Evolutionary conservation across 2,113 vertebrate species (phyloP).

Genomic region (Ceyx margarethae): DNA sequence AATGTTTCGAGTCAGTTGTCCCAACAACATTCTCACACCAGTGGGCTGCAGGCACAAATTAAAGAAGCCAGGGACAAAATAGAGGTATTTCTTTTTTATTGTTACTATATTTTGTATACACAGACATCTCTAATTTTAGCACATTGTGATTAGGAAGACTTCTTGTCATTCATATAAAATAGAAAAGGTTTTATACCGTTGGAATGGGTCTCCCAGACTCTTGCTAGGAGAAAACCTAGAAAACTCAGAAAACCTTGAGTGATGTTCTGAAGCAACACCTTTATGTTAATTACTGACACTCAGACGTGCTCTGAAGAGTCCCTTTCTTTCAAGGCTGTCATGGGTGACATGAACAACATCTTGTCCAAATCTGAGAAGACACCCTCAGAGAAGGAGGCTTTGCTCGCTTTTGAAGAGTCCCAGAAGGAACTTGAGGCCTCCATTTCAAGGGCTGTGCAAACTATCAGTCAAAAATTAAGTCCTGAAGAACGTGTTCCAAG

Average conservation of each 20-base stretch:
- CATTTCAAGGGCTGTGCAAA: constrained; percentile 58
- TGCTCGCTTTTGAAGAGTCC: constrained; percentile 63
- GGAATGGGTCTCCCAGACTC: background rate
- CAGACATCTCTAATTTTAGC: background rate
- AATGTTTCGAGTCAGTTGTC: constrained; percentile 74
- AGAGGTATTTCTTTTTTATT: constrained; percentile 73
- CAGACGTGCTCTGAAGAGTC: background rate
- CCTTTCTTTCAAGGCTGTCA: constrained; percentile 52
- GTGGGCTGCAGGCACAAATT: constrained; percentile 78
- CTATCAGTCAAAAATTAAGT: constrained; percentile 58
- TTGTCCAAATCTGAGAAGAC: constrained; percentile 13
- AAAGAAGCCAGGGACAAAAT: constrained; percentile 79
- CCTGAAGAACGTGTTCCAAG: constrained; percentile 50
- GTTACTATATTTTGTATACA: background rate
- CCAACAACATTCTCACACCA: constrained; percentile 73
- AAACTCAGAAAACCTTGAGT: background rate
- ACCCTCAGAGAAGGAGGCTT: constrained; percentile 30
- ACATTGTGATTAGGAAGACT: background rate
- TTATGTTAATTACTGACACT: background rate
- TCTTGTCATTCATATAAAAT: background rate
- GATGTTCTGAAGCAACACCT: background rate
- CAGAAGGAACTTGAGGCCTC: constrained; percentile 67
- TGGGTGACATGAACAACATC: constrained; percentile 10
- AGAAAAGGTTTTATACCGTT: background rate
- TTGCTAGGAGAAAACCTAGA: background rate